Evolutionary conservation across 2,797 vertebrate species (phyloP), one percentile per base, ranked within the genome.

Genomic region (Cirrhinus molitorella): DNA sequence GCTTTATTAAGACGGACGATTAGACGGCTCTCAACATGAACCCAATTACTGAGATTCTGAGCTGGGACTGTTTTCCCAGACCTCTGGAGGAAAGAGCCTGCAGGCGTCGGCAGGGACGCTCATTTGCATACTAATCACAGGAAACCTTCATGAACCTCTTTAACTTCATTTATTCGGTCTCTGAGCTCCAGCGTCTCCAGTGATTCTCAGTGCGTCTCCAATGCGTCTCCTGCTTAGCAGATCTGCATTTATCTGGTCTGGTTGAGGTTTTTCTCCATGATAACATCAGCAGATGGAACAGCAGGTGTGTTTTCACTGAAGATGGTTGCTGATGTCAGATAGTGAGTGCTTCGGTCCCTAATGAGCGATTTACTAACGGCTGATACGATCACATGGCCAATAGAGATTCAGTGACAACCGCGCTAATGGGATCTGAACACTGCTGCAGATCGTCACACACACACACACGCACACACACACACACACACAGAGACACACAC

Each of bases 221-320:
- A 28, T 25, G 12, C 47, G 14, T 57, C 59, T 61, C 14, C 59
- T 25, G n/a, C 11, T 59, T n/a, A 59, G 55, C n/a, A 25, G 55
- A 59, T 59, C 57, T 25, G 23, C 13, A 6, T 61, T 31, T 63
- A 17, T 63, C 28, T 31, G 28, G 28, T 63, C 61, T 31, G 14
- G 14, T 9, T 28, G 25, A 31, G 61, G 55, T 17, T 49, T 45
- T 71, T 25, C 68, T 71, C 23, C 23, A 9, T 49, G 68, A 71
- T 71, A 71, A 47, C 45, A 71, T 71, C 68, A 71, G 43, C 68
- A 49, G 68, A 28, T 71, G 23, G 67, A 19, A 10, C 43, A 28
- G 43, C 7, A 28, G 16, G 49, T 73, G 47, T 7, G 25, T 73
- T 31, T 51, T 55, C 2, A 11, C 10, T 66, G 31, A 19, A 66